Conservation (phyloP, 2,888 invertebrate species). For the Pheosia tremula region DNA sequence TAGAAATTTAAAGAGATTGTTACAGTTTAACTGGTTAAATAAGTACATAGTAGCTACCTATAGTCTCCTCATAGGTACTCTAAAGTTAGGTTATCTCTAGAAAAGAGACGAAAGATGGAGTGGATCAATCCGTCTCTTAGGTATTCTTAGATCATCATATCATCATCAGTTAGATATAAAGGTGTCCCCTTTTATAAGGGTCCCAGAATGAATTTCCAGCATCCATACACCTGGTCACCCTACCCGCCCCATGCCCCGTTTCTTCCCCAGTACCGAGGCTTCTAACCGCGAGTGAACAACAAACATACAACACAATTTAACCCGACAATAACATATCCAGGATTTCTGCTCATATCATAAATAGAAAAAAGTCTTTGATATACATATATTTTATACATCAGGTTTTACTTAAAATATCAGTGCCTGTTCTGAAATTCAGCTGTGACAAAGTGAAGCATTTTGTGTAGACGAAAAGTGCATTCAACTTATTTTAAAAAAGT, state of each 20-base stretch:
- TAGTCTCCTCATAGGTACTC: too few relatives aligned
- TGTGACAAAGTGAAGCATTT: background rate
- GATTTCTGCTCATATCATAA: slow-evolving; percentile 33
- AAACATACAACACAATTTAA: slow-evolving; percentile 24
- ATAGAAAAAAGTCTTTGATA: slow-evolving; percentile 2
- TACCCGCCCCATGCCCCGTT: slow-evolving; percentile 39
- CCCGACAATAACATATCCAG: slow-evolving; percentile 45
- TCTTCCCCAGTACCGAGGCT: slow-evolving; percentile 43
- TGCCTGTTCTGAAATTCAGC: background rate
- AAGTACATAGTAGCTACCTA: too few relatives aligned
- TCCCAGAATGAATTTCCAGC: slow-evolving; percentile 18
- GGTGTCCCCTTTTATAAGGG: background rate
- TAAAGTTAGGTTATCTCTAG: too few relatives aligned
- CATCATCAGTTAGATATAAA: too few relatives aligned
- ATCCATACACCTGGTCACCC: slow-evolving; percentile 37
- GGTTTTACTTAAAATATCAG: background rate
- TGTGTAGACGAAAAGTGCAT: background rate
- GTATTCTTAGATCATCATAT: too few relatives aligned
- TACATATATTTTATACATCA: background rate
- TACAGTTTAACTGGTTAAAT: too few relatives aligned
- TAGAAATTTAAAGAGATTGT: too few relatives aligned
- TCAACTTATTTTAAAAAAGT: too few relatives aligned
- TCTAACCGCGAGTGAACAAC: slow-evolving; percentile 31
- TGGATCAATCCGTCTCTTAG: too few relatives aligned
- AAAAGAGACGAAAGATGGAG: too few relatives aligned